A percentile compares a stretch with the other conserved stretches of the same genome.
Conservation (phyloP, 2,888 invertebrate species). For the Tineola bisselliella region DNA sequence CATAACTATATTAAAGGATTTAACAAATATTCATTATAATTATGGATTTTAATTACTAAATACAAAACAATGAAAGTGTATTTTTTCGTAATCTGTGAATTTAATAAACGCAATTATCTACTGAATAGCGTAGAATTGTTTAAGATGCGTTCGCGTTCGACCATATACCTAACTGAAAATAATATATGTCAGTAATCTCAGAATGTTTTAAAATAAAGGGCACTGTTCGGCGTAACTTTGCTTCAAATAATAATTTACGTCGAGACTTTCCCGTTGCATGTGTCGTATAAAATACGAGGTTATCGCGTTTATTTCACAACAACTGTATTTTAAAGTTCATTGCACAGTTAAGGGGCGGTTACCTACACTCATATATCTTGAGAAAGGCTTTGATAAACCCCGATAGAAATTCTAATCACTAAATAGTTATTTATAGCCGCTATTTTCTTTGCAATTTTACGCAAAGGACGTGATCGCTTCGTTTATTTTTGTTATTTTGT, state of each 20-base stretch:
- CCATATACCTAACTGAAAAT: too few relatives aligned
- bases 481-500: neutral
- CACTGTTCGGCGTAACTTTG: neutral
- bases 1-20: too few relatives aligned
- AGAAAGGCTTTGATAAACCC: constrained; percentile 46
- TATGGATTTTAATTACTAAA: too few relatives aligned
- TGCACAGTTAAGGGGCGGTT: constrained; percentile 54
- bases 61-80: too few relatives aligned
- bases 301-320: constrained; percentile 50
- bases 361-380: constrained; percentile 48
- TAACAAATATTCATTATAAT: too few relatives aligned
- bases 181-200: neutral
- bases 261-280: constrained; percentile 32
- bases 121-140: too few relatives aligned
- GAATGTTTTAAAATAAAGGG: neutral
- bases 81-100: too few relatives aligned
- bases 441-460: neutral
- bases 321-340: constrained; percentile 54
- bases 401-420: constrained; percentile 1
- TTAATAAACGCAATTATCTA: too few relatives aligned
- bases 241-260: constrained; percentile 31
- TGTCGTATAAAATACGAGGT: constrained; percentile 46
- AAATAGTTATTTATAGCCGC: constrained; percentile 3
- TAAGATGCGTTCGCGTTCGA: too few relatives aligned
- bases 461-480: neutral